Percentiles rank a stretch among this genome's conserved stretches.
Conservation (phyloP, 2,797 vertebrate species). For the Euthynnus affinis region DNA sequence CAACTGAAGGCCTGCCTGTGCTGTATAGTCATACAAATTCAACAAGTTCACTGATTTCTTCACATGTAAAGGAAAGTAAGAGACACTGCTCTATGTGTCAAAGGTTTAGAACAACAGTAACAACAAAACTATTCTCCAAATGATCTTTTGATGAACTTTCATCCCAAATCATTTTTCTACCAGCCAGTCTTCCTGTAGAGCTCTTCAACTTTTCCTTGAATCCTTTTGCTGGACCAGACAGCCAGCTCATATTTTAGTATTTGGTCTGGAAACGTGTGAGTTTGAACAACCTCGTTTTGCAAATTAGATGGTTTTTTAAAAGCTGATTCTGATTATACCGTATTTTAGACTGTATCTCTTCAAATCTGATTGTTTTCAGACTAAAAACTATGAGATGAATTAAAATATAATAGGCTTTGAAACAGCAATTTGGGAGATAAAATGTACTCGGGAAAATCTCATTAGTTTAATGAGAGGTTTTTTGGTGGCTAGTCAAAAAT, state of each 20-base stretch:
- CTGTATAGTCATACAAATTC: neutral
- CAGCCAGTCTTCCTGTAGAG: too few relatives aligned
- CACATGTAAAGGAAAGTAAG: neutral
- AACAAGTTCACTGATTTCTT: neutral
- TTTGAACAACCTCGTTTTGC: neutral
- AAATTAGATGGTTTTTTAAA: too few relatives aligned
- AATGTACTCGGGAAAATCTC: too few relatives aligned
- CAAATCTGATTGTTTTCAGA: neutral
- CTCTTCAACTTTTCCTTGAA: neutral
- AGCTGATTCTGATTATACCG: too few relatives aligned
- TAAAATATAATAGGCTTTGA: neutral
- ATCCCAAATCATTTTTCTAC: too few relatives aligned
- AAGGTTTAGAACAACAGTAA: neutral
- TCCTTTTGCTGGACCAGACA: too few relatives aligned
- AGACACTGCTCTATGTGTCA: neutral
- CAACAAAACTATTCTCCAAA: neutral
- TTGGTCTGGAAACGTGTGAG: neutral
- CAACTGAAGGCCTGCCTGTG: too few relatives aligned
- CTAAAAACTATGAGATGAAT: neutral
- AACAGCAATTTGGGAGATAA: too few relatives aligned
- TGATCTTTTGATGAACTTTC: neutral
- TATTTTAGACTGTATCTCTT: neutral
- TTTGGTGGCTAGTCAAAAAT: too few relatives aligned
- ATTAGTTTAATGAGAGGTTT: too few relatives aligned
- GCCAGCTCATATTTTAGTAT: neutral